A percentile compares a stretch with the other conserved stretches of the same genome.
These are phyloP conservation scores for Poeciliopsis retropinna DNA, from an alignment of 2,113 vertebrate genomes.

Conservation along the genomic window DNA sequence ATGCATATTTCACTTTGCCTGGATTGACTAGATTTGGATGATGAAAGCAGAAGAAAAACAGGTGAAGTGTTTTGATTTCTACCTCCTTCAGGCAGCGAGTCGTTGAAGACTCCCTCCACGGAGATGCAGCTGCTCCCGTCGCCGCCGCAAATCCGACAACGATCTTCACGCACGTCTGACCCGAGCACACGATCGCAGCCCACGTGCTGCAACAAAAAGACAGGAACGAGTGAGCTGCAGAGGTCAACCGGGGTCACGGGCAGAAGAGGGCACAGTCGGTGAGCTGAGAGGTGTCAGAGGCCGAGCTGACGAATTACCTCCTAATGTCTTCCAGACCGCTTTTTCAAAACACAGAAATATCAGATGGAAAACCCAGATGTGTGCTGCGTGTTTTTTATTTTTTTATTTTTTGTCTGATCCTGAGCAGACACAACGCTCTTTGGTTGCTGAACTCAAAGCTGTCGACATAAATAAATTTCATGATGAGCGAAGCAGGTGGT, in stretches of 20 bases:
- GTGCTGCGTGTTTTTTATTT: conserved; percentile 3
- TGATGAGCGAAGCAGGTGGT: conserved; percentile 72
- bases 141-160: conserved; percentile 91
- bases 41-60: neutral
- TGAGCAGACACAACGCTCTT: conserved; percentile 68
- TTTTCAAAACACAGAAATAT: conserved; percentile 66
- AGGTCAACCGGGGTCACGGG: conserved; percentile 46
- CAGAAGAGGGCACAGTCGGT: conserved; percentile 54
- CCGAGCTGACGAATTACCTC: conserved; percentile 57
- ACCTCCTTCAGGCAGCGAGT: conserved; percentile 90
- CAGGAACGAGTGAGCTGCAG: conserved; percentile 37
- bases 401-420: conserved; percentile 51
- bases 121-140: conserved; percentile 92
- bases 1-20: conserved; percentile 39
- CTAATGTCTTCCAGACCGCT: conserved; percentile 70
- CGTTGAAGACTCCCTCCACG: conserved; percentile 91
- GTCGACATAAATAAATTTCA: conserved; percentile 68
- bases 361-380: conserved; percentile 72
- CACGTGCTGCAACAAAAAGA: conserved; percentile 84
- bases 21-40: neutral
- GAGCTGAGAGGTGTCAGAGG: conserved; percentile 65
- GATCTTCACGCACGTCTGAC: conserved; percentile 93
- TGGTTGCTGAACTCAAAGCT: conserved; percentile 64
- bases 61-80: conserved; percentile 19
- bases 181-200: conserved; percentile 94